Base-by-base conservation (phyloP, 2,113 vertebrate species). In the Mohoua ochrocephala region DNA sequence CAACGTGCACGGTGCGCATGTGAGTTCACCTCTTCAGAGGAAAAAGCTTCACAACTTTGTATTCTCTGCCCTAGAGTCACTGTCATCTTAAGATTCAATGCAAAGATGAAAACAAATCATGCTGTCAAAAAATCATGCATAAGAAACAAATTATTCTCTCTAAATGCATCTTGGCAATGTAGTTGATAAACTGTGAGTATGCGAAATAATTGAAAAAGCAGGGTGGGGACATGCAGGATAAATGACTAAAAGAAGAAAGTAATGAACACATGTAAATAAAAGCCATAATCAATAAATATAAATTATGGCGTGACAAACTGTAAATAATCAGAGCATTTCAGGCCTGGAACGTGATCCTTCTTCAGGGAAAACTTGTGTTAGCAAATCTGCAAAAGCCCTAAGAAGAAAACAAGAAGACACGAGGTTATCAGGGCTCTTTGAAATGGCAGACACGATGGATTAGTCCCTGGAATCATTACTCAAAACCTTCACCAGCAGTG, bases 231-330 rank as follows among this genome's bases (percentile, higher is more conserved):
- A n/a, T 14, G 24, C 27, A 92, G 87, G 87, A 94, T 95, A 94
- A 94, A 97, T 83, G 74, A 94, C 75, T 79, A 73, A 97, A 97
- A 95, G 76, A 90, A 68, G 90, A 91, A 91, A 94, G 81, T 86
- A 97, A 96, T 96, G 96, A 96, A 91, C 91, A 89, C 2, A 50
- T 95, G 94, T 96, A 97, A 96, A 85, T 96, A 96, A 93, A 93
- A 93, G 86, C 56, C 91, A 93, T 83, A 91, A 96, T 96, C 83
- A 88, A 97, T 97, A 97, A 87, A 94, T 96, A 95, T 84, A 95
- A 97, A 95, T 97, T 95, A 86, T 4, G 0, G 39, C 27, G 30
- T 90, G 91, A 93, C 93, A 97, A 94, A 97, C 59, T 81, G 91
- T 95, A 96, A 96, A 91, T 94, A 97, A 96, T 93, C 96, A 89